These are phyloP conservation scores for Aelia acuminata DNA, from an alignment of 2,888 invertebrate genomes.

Conservation along the genomic window DNA sequence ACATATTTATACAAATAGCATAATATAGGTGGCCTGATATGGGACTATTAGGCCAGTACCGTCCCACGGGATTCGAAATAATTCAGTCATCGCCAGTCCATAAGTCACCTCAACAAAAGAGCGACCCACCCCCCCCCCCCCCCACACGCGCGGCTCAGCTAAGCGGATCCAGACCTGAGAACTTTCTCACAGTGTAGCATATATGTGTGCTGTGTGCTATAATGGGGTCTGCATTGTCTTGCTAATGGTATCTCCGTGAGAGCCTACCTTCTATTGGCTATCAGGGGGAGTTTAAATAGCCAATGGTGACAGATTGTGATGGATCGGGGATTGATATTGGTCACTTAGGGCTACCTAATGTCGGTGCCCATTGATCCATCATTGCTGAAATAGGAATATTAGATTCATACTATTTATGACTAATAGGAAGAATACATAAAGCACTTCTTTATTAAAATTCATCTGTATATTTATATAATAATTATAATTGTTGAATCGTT, in stretches of 20 bases:
- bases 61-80: slow-evolving; percentile 19
- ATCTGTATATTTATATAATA: too few species aligned
- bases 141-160: not conserved
- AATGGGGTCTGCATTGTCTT: not conserved
- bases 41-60: not conserved
- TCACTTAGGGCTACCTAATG: not conserved
- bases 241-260: slow-evolving; percentile 33
- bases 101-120: not conserved
- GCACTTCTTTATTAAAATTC: too few species aligned
- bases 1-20: not conserved
- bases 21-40: not conserved
- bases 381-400: too few species aligned
- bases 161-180: not conserved
- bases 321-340: not conserved
- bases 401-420: too few species aligned
- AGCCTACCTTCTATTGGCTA: not conserved
- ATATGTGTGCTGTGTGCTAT: not conserved
- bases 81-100: not conserved
- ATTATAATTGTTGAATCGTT: too few species aligned
- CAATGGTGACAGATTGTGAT: not conserved
- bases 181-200: slow-evolving; percentile 38
- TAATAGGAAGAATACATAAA: too few species aligned
- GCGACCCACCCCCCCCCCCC: not conserved
- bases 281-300: not conserved
- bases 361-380: too few species aligned